Evolutionary conservation across 2,888 invertebrate species (phyloP), one percentile per base, ranked within the genome.

Genomic region (Ptilodon capucinus): DNA sequence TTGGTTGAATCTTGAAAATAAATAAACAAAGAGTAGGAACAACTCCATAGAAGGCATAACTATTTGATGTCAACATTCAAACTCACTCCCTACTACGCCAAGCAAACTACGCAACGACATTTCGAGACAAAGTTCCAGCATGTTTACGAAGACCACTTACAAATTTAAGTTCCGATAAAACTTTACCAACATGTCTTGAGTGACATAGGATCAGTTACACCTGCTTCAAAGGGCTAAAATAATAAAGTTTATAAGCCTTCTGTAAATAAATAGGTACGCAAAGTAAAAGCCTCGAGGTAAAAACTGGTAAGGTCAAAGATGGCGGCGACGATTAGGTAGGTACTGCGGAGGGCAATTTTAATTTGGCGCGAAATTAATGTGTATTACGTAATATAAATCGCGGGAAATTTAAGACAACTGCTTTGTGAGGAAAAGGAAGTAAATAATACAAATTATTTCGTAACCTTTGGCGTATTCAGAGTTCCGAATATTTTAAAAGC

Each of bases 351-450:
- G 53, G 51, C 46, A 48, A 38, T 49, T 39, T 49, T 48, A 56
- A 59, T 54, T 62, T 34, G 34, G 40, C 44, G 50, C 40, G 32
- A 51, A 62, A 62, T 62, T 56, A 51, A 50, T 53, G 35, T 46
- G 21, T 18, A 45, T 46, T 40, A 17, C 16, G 40, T 40, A 39
- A 45, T 36, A 39, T 23, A 23, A 14, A 28, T 28, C 1, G 28
- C 28, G n/a, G 28, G 28, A 28, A 28, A 28, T 11, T 28, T 13
- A 14, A 14, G 14, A 32, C 13, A 32, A 14, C 36, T 36, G 9
- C 9, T 18, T 18, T 16, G 6, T 18, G 18, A 36, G 11, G 18
- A 5, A 5, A 5, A 5, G 18, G n/a, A 16, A 4, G 11, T 11
- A 28, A 28, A 28, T 11, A 21, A 21, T 25, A 25, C 9, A 25